Evolutionary conservation across 2,888 invertebrate species (phyloP), one percentile per base, ranked within the genome.

Genomic region (Philopedon plagiatum): DNA sequence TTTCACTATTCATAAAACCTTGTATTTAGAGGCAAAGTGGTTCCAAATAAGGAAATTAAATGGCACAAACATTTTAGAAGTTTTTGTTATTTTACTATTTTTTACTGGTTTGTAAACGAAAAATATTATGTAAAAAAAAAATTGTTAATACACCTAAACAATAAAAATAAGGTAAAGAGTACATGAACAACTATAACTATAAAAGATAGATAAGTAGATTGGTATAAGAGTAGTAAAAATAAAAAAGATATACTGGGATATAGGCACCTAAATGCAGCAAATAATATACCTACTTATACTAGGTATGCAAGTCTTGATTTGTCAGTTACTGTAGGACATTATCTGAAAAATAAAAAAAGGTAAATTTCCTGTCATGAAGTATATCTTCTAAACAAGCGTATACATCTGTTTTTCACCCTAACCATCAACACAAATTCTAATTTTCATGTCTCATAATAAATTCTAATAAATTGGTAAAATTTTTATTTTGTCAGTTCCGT

Each of bases 71-170:
- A 29, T 29, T 13, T 37, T 37, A 37, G 1, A 29, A 3, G 4
- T 29, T 8, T n/a, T n/a, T 15, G 1, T 46, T 29, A 29, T 54
- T 7, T 26, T 51, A 5, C 11, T 5, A 7, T 26, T 51, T 13
- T 51, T 13, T 26, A 7, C n/a, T 2, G 26, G 26, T 5, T 26
- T n/a, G 7, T 49, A 49, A 49, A 49, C 9, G 23, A 54, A 54
- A 54, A 54, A 29, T 54, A 54, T 54, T 18, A 54, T 54, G 51
- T 54, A 54, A 15, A 54, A 1, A 29, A 15, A 18, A 11, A 49
- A 13, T 23, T 4, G 13, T 49, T 5, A 54, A 54, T 54, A 29
- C 9, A 29, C 18, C 29, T 18, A 29, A 29, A 29, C 5, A 54
- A 26, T 39, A 39, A 15, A 15, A 18, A 13, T 51, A 29, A 54